Evolutionary conservation across 2,797 vertebrate genomes (phyloP).

Genomic region (Tadarida brasiliensis): DNA sequence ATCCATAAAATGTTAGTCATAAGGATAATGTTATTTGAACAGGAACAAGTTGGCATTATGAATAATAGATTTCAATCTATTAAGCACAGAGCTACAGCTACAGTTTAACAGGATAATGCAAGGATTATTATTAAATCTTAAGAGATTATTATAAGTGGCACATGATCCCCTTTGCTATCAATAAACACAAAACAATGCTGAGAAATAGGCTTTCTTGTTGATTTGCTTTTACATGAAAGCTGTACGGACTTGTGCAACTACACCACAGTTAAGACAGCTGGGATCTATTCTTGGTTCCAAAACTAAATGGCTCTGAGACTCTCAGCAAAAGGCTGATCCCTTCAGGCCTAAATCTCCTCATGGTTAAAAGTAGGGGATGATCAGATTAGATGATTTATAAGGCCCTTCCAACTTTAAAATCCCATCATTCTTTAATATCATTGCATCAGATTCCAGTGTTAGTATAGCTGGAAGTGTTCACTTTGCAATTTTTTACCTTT

Average conservation of each 20-base stretch:
- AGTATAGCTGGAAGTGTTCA: neutral
- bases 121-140: slow-evolving; percentile 78
- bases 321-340: neutral
- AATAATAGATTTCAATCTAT: slow-evolving; percentile 82
- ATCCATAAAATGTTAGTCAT: slow-evolving; percentile 66
- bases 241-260: neutral
- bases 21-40: slow-evolving; percentile 76
- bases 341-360: slow-evolving; percentile 19
- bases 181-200: slow-evolving; percentile 58
- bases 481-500: slow-evolving; percentile 12
- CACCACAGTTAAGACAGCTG: neutral
- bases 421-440: slow-evolving; percentile 15
- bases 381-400: slow-evolving; percentile 27
- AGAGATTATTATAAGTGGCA: slow-evolving; percentile 75
- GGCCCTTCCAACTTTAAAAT: slow-evolving; percentile 41
- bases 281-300: neutral
- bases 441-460: neutral
- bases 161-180: slow-evolving; percentile 50
- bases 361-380: neutral
- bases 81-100: slow-evolving; percentile 67
- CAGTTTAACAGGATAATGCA: slow-evolving; percentile 74
- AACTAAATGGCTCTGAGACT: neutral
- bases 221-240: neutral
- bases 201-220: slow-evolving; percentile 38
- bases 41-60: slow-evolving; percentile 74